phyloP scores from a whole-genome alignment of 1,140 invertebrate genomes.

The Acyrthosiphon pisum region DNA sequence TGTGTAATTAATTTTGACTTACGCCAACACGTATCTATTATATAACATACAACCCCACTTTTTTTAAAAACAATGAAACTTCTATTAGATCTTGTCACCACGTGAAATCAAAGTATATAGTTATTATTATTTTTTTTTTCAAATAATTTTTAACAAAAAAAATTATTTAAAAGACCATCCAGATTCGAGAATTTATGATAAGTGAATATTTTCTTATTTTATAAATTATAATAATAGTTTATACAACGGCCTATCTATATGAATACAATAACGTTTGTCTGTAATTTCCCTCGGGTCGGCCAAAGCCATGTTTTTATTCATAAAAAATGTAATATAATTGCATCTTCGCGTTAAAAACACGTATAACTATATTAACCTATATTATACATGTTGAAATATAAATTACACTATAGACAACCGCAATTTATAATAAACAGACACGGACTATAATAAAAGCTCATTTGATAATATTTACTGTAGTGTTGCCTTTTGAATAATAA shows the following conservation, averaged over 20 bases:
- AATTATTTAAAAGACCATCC: neutral
- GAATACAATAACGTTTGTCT: conserved; percentile 9
- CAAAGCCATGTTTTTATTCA: neutral
- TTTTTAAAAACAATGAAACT: neutral
- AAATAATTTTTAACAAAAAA: neutral
- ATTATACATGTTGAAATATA: neutral
- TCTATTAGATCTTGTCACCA: neutral
- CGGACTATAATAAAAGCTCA: neutral
- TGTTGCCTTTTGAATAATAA: neutral
- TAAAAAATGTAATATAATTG: conserved; percentile 34
- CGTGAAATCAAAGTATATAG: neutral
- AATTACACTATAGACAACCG: conserved; percentile 3
- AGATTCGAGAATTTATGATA: neutral
- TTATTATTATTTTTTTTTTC: neutral
- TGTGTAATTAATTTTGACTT: neutral
- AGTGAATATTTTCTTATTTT: neutral
- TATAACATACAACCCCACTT: no score
- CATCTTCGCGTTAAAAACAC: neutral
- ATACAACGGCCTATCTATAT: neutral
- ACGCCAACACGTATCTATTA: neutral
- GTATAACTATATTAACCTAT: neutral
- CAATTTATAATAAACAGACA: conserved; percentile 6
- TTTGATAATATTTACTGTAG: neutral
- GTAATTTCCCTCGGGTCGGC: conserved; percentile 8
- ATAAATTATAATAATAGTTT: neutral